Evolutionary conservation across 2,113 vertebrate genomes (phyloP), one percentile per base, ranked within the genome.

Genomic region (Seriola rivoliana): DNA sequence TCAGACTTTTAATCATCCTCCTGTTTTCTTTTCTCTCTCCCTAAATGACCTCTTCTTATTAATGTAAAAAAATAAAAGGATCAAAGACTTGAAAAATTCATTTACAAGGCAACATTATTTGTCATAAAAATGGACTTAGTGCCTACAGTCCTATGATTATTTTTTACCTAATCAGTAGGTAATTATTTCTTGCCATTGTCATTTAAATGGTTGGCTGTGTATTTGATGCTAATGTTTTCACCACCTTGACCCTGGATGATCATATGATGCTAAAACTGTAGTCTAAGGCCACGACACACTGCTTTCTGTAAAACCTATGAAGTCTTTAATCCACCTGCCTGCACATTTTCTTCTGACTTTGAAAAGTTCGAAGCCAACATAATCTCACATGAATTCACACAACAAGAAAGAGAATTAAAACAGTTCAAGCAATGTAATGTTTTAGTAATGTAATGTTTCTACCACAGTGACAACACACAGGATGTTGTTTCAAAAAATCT

Each of bases 51-150:
- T 54, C 13, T 14, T 67, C 7, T 71, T 21, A 48, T 57, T 29
- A 71, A 76, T 44, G 21, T 50, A 40, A 36, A 62, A 32, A 71
- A 78, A 57, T 50, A 68, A 88, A 75, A 46, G 10, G 17, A 77
- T 8, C 6, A 10, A 70, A 71, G 7, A 54, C 25, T 29, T 40
- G 19, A 73, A 42, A 48, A 73, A 54, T 69, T 58, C 3, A 63
- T 70, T 84, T 62, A 4, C 11, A 70, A 71, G 68, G 23, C 29
- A 25, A 42, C 25, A 44, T 71, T 57, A 73, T 58, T 57, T 48
- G 4, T 73, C 12, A 66, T 25, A 40, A 55, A 29, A 8, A n/a
- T 66, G 9, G 13, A 14, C 59, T 34, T 57, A 64, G 38, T 66
- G 40, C 68, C 57, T 17, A 17, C 34, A 64, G 32, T 67, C 4